Conservation (phyloP, 2,113 vertebrate genomes). For the Cinclus cinclus region DNA sequence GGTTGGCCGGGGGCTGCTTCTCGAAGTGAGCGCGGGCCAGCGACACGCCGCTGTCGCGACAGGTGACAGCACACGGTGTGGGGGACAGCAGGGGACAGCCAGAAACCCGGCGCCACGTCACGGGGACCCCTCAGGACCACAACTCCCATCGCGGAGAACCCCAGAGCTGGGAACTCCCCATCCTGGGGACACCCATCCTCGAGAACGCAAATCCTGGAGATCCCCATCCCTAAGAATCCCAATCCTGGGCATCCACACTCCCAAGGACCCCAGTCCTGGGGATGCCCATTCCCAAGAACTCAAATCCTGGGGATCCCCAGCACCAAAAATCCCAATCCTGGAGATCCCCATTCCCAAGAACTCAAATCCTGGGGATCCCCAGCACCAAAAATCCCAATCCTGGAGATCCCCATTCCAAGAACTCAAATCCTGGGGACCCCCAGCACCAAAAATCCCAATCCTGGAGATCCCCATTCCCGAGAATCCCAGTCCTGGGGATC, state of each 20-base stretch:
- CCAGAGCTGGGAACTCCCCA: too few relatives aligned
- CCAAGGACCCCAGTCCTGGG: too few relatives aligned
- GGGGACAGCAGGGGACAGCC: rapidly evolving
- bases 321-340: too few relatives aligned
- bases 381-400: background rate
- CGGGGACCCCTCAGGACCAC: background rate
- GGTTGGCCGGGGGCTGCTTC: conserved; percentile 97
- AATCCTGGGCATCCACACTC: too few relatives aligned
- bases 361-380: too few relatives aligned
- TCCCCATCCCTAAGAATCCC: background rate
- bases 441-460: background rate
- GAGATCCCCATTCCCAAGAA: too few relatives aligned
- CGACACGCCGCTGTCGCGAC: conserved; percentile 83
- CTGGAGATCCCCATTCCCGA: background rate
- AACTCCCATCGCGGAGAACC: background rate
- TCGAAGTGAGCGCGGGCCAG: conserved; percentile 94
- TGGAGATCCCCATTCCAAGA: background rate
- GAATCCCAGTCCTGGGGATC: too few relatives aligned
- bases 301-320: background rate
- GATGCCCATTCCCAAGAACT: too few relatives aligned
- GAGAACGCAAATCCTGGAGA: background rate
- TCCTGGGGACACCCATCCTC: too few relatives aligned
- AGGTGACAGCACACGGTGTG: background rate
- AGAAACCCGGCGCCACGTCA: background rate
- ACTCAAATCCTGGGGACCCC: too few relatives aligned